A percentile compares a stretch with the other conserved stretches of the same genome.
Conservation (phyloP, 2,888 invertebrate genomes). For the Amphipyra tragopoginis region DNA sequence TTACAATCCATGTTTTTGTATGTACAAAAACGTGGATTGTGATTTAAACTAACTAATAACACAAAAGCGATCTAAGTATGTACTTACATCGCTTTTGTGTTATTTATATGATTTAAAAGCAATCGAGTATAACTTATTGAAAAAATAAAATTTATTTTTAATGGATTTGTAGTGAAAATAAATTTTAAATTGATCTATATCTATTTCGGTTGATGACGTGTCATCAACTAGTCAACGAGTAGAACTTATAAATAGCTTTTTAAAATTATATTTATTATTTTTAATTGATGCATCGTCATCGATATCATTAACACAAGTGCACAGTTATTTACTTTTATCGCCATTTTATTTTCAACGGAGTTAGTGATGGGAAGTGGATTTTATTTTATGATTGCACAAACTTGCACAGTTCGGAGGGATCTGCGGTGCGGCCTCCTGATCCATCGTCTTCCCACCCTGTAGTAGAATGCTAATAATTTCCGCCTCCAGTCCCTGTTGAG, state of each 20-base stretch:
- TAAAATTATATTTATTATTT: too few species aligned
- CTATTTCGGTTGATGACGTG: too few species aligned
- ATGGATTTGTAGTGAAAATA: too few species aligned
- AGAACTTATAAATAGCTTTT: too few species aligned
- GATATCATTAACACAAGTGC: conserved; percentile 11
- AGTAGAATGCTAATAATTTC: conserved; percentile 7
- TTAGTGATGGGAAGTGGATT: background rate
- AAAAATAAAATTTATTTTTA: too few species aligned
- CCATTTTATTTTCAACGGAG: background rate
- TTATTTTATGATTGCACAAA: conserved; percentile 30
- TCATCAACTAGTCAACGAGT: too few species aligned
- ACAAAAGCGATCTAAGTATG: too few species aligned
- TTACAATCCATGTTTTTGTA: conserved; percentile 5
- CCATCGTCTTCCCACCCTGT: conserved; percentile 26
- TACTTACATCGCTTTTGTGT: conserved; percentile 25
- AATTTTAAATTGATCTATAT: too few species aligned
- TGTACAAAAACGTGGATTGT: conserved; percentile 5
- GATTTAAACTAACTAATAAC: conserved; percentile 3
- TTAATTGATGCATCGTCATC: background rate
- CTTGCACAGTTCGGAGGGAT: conserved; percentile 26
- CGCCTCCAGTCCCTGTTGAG: conserved; percentile 10
- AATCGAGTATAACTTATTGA: conserved; percentile 14
- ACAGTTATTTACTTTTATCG: conserved; percentile 12
- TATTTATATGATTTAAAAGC: conserved; percentile 35
- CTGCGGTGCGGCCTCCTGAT: conserved; percentile 24